Conservation (phyloP, 2,113 vertebrate genomes). For the Prietella phreatophila region DNA sequence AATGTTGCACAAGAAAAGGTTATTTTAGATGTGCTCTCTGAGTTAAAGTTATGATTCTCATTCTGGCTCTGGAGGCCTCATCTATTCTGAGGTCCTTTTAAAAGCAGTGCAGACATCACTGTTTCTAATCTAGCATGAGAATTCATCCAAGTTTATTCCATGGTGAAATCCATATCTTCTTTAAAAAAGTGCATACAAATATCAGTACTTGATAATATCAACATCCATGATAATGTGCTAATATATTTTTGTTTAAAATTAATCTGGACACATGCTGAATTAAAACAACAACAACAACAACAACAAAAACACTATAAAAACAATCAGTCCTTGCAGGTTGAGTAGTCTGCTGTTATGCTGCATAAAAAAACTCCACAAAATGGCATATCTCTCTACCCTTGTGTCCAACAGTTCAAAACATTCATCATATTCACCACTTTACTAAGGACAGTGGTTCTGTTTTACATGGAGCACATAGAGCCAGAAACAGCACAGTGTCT, state of each 20-base stretch:
- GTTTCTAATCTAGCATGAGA: no score
- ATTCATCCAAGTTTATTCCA: background rate
- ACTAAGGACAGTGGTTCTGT: background rate
- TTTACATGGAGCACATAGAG: slow-evolving; percentile 19
- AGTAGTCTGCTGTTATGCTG: slow-evolving; percentile 8
- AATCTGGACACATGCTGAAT: background rate
- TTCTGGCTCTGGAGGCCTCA: background rate
- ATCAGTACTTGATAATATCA: background rate
- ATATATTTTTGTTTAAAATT: background rate
- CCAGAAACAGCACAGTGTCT: slow-evolving; percentile 11
- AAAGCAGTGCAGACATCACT: background rate
- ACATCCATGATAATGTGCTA: background rate
- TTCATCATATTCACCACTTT: slow-evolving; percentile 19
- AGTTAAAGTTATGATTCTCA: background rate
- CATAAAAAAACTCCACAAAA: background rate
- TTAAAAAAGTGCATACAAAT: background rate
- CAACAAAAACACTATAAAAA: background rate
- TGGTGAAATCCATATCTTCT: background rate
- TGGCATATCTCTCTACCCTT: slow-evolving; percentile 13
- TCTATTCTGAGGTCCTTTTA: background rate
- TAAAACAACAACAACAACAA: background rate
- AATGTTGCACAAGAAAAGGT: slow-evolving; percentile 17
- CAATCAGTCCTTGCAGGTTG: background rate
- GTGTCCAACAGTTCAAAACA: slow-evolving; percentile 15
- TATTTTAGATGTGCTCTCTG: background rate